Evolutionary conservation across 2,797 vertebrate species (phyloP).

Genomic region (Sebastes matsubarae): DNA sequence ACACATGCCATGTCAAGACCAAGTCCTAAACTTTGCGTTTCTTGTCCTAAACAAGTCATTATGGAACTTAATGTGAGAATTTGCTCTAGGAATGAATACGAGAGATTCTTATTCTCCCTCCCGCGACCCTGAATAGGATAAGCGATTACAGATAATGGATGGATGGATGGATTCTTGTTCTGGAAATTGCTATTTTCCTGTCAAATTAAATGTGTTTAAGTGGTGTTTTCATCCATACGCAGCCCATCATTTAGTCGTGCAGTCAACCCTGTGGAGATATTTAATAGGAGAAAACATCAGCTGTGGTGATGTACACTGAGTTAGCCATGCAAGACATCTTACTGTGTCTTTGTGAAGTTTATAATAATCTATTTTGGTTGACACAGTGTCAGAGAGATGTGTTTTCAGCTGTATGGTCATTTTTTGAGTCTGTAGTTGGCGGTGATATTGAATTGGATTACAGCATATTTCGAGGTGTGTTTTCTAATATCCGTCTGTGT

Average conservation of each 20-base stretch:
- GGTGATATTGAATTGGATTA: slow-evolving; percentile 1
- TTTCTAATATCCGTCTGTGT: not conserved
- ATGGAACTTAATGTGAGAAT: not conserved
- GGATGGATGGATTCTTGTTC: not conserved
- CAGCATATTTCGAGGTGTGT: slow-evolving; percentile 7
- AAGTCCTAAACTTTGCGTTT: not conserved
- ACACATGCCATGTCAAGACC: too few species aligned
- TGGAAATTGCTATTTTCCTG: not conserved
- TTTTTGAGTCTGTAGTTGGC: not conserved
- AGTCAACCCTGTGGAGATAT: not conserved
- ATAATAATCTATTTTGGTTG: not conserved
- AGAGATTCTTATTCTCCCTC: not conserved
- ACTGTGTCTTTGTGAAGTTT: not conserved
- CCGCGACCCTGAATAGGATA: too few species aligned
- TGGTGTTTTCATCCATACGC: not conserved
- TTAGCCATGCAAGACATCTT: not conserved
- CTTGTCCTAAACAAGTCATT: not conserved
- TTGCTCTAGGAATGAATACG: not conserved
- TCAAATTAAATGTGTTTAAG: not conserved
- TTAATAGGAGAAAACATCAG: not conserved
- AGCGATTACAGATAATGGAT: not conserved
- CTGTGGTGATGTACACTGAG: not conserved
- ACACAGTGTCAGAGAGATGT: not conserved
- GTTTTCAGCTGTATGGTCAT: not conserved
- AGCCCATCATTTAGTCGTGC: not conserved